Percentiles rank a stretch among this genome's conserved stretches.
phyloP scores from a whole-genome alignment of 2,888 invertebrate genomes.

The Heliothis peltigera region DNA sequence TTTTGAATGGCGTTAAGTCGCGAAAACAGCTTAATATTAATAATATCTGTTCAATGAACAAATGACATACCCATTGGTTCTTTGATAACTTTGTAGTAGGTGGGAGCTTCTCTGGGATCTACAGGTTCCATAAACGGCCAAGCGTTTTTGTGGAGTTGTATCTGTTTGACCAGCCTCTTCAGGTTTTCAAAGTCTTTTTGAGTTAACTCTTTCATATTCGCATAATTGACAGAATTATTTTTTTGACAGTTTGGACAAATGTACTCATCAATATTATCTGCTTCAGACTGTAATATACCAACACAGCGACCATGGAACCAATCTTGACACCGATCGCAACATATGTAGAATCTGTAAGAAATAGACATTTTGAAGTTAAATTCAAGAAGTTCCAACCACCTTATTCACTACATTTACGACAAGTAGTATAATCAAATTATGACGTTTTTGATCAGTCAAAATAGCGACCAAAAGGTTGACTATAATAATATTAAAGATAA shows the following conservation, averaged over 20 bases:
- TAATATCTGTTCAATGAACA: not conserved
- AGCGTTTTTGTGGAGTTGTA: slow-evolving; percentile 98
- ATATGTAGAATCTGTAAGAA: slow-evolving; percentile 97
- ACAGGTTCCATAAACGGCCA: slow-evolving; percentile 99
- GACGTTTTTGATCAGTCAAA: no score
- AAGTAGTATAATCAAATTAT: no score
- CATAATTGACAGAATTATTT: slow-evolving; percentile 96
- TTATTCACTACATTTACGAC: no score
- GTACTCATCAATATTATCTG: slow-evolving; percentile 98
- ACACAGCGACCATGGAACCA: slow-evolving; percentile 99
- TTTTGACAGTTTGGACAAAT: slow-evolving; percentile 98
- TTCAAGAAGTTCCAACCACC: no score
- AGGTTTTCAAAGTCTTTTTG: slow-evolving; percentile 95
- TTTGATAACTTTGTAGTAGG: slow-evolving; percentile 98
- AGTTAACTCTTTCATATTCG: slow-evolving; percentile 96
- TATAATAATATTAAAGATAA: no score
- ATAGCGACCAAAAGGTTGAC: no score
- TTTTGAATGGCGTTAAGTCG: no score
- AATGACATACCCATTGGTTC: slow-evolving; percentile 96
- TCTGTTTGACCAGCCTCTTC: slow-evolving; percentile 96
- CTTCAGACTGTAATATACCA: slow-evolving; percentile 97
- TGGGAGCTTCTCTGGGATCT: slow-evolving; percentile 98
- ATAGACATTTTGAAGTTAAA: not conserved
- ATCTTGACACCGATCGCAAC: slow-evolving; percentile 99
- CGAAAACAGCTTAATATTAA: no score